phyloP scores from a whole-genome alignment of 2,113 vertebrate genomes.

The Thalassarche chlororhynchos region DNA sequence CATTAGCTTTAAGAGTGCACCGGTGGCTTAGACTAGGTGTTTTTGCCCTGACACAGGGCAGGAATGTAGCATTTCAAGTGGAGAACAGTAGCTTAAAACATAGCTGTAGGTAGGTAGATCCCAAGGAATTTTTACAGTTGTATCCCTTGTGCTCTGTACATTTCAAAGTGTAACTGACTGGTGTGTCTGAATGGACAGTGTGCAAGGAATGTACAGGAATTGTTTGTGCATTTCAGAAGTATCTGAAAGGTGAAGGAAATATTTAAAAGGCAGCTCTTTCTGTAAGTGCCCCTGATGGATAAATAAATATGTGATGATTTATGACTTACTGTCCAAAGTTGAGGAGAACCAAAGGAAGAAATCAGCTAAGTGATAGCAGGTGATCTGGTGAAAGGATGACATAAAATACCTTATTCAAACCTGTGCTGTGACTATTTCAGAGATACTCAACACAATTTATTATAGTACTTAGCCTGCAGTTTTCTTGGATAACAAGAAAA shows the following conservation, averaged over 20 bases:
- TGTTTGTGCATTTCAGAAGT: not conserved
- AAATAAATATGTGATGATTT: not conserved
- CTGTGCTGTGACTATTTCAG: not conserved
- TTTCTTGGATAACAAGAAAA: not conserved
- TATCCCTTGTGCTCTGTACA: not conserved
- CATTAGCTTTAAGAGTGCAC: not conserved
- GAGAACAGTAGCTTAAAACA: not conserved
- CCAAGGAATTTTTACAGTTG: not conserved
- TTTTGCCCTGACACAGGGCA: not conserved
- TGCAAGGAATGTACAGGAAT: not conserved
- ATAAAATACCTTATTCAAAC: not conserved
- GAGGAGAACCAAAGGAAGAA: not conserved
- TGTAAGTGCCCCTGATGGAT: not conserved
- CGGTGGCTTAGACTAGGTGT: not conserved
- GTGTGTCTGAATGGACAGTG: not conserved
- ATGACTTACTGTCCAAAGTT: not conserved
- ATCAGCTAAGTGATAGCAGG: not conserved
- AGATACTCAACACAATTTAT: not conserved
- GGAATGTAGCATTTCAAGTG: not conserved
- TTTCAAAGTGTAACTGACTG: not conserved
- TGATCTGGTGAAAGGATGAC: not conserved
- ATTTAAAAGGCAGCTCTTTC: not conserved
- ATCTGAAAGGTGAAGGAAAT: not conserved
- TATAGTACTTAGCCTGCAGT: not conserved
- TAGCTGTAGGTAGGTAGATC: not conserved